Evolutionary conservation across 2,797 vertebrate genomes (phyloP).

Genomic region (Gambelia wislizenii): DNA sequence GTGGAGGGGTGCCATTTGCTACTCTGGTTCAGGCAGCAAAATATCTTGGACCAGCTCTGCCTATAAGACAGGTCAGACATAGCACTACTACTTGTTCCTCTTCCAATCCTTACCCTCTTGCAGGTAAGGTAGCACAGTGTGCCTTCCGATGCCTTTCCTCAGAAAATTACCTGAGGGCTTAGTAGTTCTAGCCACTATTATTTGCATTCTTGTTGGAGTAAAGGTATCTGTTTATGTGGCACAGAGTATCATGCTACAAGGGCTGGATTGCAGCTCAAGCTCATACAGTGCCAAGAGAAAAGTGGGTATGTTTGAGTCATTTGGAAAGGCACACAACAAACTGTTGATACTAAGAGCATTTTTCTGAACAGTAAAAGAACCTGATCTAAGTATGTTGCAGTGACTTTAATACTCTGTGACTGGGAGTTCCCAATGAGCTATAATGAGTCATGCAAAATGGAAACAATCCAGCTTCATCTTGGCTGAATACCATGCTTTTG

Average conservation of each 20-base stretch:
- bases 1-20: background rate
- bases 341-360: background rate
- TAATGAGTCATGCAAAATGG: constrained; percentile 25
- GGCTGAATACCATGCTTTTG: constrained; percentile 24
- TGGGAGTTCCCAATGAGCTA: background rate
- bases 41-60: background rate
- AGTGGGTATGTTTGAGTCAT: background rate
- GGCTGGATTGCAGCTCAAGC: background rate
- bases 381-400: background rate
- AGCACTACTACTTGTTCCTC: background rate
- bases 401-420: background rate
- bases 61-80: background rate
- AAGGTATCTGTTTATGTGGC: background rate
- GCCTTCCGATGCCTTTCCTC: background rate
- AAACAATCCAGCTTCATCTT: constrained; percentile 38
- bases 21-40: background rate
- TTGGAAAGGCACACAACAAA: background rate
- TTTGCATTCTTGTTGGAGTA: background rate
- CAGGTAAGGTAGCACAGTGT: background rate
- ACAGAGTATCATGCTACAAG: background rate
- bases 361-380: constrained; percentile 1
- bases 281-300: background rate
- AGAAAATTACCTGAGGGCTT: background rate
- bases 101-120: no score
- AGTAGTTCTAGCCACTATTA: background rate